phyloP scores from a whole-genome alignment of 1,140 invertebrate species.

The Geopemphigus sp. region DNA sequence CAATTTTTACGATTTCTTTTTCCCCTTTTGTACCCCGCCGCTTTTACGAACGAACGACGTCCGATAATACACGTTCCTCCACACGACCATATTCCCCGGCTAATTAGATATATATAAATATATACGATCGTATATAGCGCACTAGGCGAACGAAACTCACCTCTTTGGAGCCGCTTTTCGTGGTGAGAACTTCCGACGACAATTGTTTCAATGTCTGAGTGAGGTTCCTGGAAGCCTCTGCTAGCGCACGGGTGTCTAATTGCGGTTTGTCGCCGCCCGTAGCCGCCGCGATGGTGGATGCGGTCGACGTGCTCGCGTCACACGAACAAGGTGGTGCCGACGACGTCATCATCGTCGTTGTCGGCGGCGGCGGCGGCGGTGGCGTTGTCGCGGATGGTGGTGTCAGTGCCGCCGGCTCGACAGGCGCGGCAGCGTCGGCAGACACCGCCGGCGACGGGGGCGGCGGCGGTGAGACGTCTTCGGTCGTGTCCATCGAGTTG shows the following conservation, averaged over 20 bases:
- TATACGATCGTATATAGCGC: too few relatives aligned
- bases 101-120: too few relatives aligned
- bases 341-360: constrained; percentile 16
- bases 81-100: too few relatives aligned
- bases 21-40: too few relatives aligned
- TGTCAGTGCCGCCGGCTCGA: constrained; percentile 25
- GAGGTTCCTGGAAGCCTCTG: constrained; percentile 85
- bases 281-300: constrained; percentile 33
- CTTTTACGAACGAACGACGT: too few relatives aligned
- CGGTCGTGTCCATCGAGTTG: constrained; percentile 51
- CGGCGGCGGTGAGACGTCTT: neutral
- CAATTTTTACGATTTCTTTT: too few relatives aligned
- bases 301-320: constrained; percentile 50
- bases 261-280: constrained; percentile 39
- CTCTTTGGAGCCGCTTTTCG: constrained; percentile 55
- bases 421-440: constrained; percentile 1
- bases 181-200: constrained; percentile 80
- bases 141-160: constrained; percentile 5
- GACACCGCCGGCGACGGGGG: constrained; percentile 5
- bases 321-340: constrained; percentile 47
- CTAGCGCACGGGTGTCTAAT: constrained; percentile 72
- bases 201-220: constrained; percentile 88
- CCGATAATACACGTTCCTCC: too few relatives aligned
- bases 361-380: constrained; percentile 44
- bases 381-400: constrained; percentile 46